phyloP scores from a whole-genome alignment of 2,888 invertebrate genomes.

The Hymenopus coronatus region DNA sequence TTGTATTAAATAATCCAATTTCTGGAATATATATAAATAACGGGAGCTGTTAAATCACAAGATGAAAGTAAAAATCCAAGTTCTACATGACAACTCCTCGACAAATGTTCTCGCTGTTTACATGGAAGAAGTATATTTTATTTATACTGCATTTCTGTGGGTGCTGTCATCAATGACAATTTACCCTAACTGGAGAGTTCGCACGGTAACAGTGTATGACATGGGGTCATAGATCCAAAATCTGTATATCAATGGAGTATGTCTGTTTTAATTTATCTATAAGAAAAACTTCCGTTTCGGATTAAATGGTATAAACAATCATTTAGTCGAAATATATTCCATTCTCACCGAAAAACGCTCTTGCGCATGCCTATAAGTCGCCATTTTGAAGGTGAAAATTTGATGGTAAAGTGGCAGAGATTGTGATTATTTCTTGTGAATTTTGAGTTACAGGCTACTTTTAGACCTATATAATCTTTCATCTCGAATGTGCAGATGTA shows the following conservation, averaged over 20 bases:
- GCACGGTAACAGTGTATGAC: not conserved
- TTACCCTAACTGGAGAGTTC: not conserved
- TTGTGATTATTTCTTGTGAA: conserved; percentile 13
- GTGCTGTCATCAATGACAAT: not conserved
- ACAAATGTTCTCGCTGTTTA: no score
- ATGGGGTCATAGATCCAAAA: not conserved
- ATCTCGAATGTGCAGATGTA: not conserved
- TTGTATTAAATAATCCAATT: no score
- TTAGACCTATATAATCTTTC: not conserved
- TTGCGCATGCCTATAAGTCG: conserved; percentile 56
- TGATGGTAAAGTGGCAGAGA: conserved; percentile 55
- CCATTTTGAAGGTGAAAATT: conserved; percentile 61
- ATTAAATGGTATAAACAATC: not conserved
- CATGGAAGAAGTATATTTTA: no score
- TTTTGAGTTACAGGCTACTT: conserved; percentile 4
- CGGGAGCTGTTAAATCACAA: no score
- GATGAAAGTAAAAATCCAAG: no score
- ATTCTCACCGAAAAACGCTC: conserved; percentile 16
- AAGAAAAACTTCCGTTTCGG: not conserved
- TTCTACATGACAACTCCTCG: no score
- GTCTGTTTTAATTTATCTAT: not conserved
- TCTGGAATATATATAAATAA: no score
- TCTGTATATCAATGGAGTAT: not conserved
- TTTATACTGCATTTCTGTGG: not conserved
- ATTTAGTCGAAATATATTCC: conserved; percentile 2